phyloP scores from a whole-genome alignment of 2,113 vertebrate genomes.

The Calyptommatus sinebrachiatus region DNA sequence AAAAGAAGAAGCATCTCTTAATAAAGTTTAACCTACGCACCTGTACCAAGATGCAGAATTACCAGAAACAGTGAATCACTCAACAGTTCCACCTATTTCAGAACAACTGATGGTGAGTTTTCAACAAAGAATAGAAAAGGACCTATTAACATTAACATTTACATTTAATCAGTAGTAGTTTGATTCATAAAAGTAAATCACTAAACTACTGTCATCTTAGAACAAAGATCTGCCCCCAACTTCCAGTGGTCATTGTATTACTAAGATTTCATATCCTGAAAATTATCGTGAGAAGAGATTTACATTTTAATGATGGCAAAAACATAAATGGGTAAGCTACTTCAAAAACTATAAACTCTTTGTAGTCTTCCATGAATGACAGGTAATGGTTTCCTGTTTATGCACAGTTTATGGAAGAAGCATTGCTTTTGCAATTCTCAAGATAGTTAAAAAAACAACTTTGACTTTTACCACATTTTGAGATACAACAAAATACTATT shows the following conservation, averaged over 20 bases:
- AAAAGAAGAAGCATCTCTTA: too few species aligned
- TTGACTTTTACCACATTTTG: slow-evolving; percentile 42
- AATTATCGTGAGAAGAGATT: slow-evolving; percentile 8
- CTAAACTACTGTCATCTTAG: slow-evolving; percentile 28
- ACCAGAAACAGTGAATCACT: too few species aligned
- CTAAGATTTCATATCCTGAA: not conserved
- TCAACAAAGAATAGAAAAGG: too few species aligned
- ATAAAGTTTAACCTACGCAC: too few species aligned
- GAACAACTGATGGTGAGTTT: too few species aligned
- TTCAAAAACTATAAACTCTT: slow-evolving; percentile 33
- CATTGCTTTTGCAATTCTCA: slow-evolving; percentile 37
- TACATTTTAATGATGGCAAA: slow-evolving; percentile 39
- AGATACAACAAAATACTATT: slow-evolving; percentile 42
- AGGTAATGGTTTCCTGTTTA: slow-evolving; percentile 25
- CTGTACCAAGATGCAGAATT: too few species aligned
- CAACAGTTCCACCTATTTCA: too few species aligned
- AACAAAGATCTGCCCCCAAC: slow-evolving; percentile 12
- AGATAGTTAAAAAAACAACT: slow-evolving; percentile 47
- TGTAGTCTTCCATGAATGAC: slow-evolving; percentile 42
- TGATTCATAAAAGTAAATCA: slow-evolving; percentile 29
- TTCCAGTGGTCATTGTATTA: not conserved
- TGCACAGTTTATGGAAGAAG: slow-evolving; percentile 51
- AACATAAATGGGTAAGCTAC: slow-evolving; percentile 13
- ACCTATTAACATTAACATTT: too few species aligned
- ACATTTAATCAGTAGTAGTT: not conserved